phyloP scores from a whole-genome alignment of 2,113 vertebrate genomes.

The Motacilla tschutschensis region DNA sequence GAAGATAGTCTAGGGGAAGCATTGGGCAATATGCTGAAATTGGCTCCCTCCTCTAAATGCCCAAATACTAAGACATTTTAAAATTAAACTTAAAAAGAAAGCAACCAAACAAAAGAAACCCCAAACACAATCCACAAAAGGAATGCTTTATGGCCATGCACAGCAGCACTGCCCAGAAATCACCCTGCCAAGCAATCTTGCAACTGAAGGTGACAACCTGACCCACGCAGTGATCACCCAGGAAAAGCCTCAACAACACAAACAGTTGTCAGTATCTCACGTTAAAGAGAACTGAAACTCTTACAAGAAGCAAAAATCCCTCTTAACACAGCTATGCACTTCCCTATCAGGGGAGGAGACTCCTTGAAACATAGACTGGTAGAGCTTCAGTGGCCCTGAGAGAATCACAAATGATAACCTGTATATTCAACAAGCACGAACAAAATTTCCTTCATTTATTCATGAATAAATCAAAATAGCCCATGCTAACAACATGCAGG shows the following conservation, averaged over 20 bases:
- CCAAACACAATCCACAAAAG: neutral
- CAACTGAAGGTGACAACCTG: neutral
- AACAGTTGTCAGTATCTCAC: neutral
- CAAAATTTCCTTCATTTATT: conserved; percentile 48
- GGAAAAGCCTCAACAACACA: neutral
- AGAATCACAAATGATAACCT: neutral
- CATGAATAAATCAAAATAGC: conserved; percentile 48
- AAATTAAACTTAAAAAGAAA: neutral
- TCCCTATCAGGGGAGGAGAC: neutral
- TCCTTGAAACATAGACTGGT: conserved; percentile 25
- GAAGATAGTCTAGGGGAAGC: neutral
- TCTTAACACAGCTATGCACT: neutral
- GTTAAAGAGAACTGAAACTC: neutral
- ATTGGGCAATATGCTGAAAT: neutral
- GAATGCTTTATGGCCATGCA: neutral
- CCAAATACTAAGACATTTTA: neutral
- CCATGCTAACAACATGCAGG: conserved; percentile 60
- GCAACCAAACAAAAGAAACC: neutral
- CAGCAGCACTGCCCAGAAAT: neutral
- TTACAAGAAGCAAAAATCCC: neutral
- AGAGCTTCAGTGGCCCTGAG: neutral
- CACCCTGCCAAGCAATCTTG: neutral
- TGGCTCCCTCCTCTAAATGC: neutral
- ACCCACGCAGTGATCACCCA: neutral
- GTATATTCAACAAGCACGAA: neutral